Evolutionary conservation across 2,888 invertebrate genomes (phyloP).

Genomic region (Drosophila histrio): DNA sequence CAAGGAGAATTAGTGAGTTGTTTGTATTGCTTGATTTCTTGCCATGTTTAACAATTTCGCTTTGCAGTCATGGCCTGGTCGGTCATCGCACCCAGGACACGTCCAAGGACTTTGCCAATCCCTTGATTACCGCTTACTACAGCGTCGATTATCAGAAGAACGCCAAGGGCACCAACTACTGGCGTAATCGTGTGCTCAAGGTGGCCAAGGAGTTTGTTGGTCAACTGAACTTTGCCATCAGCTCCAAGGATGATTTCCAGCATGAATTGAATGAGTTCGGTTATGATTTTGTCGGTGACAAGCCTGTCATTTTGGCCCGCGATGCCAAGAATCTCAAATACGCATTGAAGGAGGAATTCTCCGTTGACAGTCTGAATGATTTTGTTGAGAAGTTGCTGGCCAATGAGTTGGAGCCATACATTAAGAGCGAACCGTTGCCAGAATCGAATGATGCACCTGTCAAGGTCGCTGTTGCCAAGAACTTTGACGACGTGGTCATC

Average conservation of each 20-base stretch:
- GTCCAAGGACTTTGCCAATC: constrained; percentile 93
- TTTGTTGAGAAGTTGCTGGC: constrained; percentile 94
- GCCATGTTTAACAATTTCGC: constrained; percentile 14
- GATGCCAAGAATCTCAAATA: constrained; percentile 95
- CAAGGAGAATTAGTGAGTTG: constrained; percentile 92
- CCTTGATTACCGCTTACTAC: constrained; percentile 96
- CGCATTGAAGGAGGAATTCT: constrained; percentile 95
- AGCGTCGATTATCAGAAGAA: constrained; percentile 98
- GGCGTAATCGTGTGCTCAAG: constrained; percentile 98
- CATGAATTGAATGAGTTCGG: constrained; percentile 98
- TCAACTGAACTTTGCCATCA: constrained; percentile 93
- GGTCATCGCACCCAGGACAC: constrained; percentile 95
- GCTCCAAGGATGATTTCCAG: constrained; percentile 96
- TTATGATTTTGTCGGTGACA: constrained; percentile 93
- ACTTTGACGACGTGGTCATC: constrained; percentile 96
- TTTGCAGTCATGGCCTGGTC: constrained; percentile 93
- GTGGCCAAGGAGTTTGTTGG: constrained; percentile 85
- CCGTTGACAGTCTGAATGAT: constrained; percentile 91
- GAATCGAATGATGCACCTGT: constrained; percentile 92
- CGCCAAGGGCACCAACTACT: constrained; percentile 99
- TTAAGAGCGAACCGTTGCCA: constrained; percentile 98
- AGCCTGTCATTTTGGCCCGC: constrained; percentile 93
- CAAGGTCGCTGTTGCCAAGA: constrained; percentile 96
- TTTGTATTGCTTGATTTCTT: no score
- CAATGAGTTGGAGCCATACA: constrained; percentile 93